These are phyloP conservation scores for Echinops telfairi DNA, from an alignment of 2,113 vertebrate species.

Conservation along the genomic window DNA sequence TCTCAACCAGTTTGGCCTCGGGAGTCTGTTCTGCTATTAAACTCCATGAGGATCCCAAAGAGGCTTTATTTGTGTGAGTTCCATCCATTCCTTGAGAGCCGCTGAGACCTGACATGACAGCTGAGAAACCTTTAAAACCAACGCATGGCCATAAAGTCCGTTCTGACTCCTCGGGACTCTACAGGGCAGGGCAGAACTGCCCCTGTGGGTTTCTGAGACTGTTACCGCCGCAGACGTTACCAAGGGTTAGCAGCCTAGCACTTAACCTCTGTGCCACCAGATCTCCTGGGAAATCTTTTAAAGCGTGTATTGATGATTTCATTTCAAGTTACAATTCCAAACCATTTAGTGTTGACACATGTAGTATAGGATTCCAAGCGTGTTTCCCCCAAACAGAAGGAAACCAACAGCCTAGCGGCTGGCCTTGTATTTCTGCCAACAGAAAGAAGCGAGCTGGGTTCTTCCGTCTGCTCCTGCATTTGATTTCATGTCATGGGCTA, in stretches of 20 bases:
- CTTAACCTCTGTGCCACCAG: too few relatives aligned
- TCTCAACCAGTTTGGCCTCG: neutral
- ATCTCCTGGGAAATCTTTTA: neutral
- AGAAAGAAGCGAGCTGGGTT: too few relatives aligned
- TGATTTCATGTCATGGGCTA: neutral
- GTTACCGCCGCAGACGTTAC: too few relatives aligned
- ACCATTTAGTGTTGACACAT: neutral
- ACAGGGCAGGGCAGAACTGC: too few relatives aligned
- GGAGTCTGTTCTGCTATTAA: neutral
- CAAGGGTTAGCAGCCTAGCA: too few relatives aligned
- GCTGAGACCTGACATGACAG: neutral
- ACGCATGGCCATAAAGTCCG: too few relatives aligned
- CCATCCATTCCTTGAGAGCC: neutral
- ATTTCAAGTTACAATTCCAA: neutral
- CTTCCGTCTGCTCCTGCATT: too few relatives aligned
- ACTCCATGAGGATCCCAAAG: neutral
- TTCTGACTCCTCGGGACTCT: too few relatives aligned
- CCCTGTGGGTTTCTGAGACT: too few relatives aligned
- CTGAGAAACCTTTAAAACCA: too few relatives aligned
- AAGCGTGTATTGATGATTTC: neutral
- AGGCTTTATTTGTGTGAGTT: too few relatives aligned
- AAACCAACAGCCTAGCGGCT: neutral
- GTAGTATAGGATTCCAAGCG: neutral
- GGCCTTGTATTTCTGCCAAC: too few relatives aligned
- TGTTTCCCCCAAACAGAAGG: conserved; percentile 10